Evolutionary conservation across 2,888 invertebrate genomes (phyloP).

Genomic region (Heterodera filipjevi): DNA sequence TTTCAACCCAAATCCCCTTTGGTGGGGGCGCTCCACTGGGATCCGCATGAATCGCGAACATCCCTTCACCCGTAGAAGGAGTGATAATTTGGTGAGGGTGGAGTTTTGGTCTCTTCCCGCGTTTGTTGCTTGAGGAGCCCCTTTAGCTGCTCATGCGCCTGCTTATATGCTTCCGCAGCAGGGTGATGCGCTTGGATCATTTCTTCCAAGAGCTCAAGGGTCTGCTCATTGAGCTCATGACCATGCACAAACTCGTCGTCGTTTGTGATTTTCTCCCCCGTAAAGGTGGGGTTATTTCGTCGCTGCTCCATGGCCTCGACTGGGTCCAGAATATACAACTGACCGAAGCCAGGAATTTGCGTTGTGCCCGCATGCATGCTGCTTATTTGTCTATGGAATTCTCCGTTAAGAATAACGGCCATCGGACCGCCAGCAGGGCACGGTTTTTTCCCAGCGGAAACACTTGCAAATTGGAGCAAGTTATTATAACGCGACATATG

Average conservation of each 20-base stretch:
- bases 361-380: constrained; percentile 4
- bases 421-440: not conserved
- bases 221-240: not conserved
- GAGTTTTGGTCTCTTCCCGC: no score
- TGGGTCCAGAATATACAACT: constrained; percentile 21
- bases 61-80: no score
- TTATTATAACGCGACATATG: constrained; percentile 10
- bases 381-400: constrained; percentile 11
- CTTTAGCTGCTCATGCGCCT: not conserved
- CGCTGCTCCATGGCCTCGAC: not conserved
- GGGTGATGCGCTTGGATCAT: not conserved
- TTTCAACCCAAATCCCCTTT: no score
- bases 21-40: no score
- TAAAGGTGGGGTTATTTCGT: not conserved
- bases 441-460: not conserved
- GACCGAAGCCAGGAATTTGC: constrained; percentile 9
- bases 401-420: constrained; percentile 13
- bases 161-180: constrained; percentile 12
- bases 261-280: not conserved
- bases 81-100: no score
- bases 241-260: not conserved
- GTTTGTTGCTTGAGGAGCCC: not conserved
- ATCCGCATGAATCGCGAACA: no score
- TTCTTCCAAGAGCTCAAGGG: not conserved
- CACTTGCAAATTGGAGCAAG: constrained; percentile 10